Conservation (phyloP, 64 coral and sea anemone species). For the Anthopleura sola region DNA sequence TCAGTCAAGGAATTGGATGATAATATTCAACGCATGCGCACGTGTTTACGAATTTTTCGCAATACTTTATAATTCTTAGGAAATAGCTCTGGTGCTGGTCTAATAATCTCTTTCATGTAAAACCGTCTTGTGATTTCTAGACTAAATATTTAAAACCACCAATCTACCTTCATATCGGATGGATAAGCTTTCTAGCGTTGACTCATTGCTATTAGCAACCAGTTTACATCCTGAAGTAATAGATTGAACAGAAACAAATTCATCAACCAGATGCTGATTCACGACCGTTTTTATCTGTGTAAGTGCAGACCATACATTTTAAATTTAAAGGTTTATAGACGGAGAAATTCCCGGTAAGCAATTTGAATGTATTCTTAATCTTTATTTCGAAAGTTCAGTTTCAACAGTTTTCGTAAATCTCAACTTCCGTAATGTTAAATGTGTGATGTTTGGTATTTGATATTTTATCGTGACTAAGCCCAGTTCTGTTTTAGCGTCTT, state of each 20-base stretch:
- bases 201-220: neutral
- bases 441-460: neutral
- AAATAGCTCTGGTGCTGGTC: neutral
- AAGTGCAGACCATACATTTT: neutral
- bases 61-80: neutral
- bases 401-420: neutral
- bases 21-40: no score
- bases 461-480: neutral
- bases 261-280: neutral
- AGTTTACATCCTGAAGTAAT: neutral
- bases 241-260: neutral
- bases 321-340: neutral
- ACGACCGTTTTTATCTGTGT: neutral
- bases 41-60: neutral
- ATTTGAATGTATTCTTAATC: neutral
- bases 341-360: neutral
- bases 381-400: neutral
- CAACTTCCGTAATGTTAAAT: neutral
- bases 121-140: neutral
- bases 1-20: no score
- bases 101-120: neutral
- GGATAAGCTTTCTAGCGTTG: neutral
- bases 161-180: neutral
- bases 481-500: neutral
- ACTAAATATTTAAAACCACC: constrained; percentile 1